Evolutionary conservation across 2,888 invertebrate species (phyloP), one percentile per base, ranked within the genome.

Genomic region (Pachycephus smyrnensis): DNA sequence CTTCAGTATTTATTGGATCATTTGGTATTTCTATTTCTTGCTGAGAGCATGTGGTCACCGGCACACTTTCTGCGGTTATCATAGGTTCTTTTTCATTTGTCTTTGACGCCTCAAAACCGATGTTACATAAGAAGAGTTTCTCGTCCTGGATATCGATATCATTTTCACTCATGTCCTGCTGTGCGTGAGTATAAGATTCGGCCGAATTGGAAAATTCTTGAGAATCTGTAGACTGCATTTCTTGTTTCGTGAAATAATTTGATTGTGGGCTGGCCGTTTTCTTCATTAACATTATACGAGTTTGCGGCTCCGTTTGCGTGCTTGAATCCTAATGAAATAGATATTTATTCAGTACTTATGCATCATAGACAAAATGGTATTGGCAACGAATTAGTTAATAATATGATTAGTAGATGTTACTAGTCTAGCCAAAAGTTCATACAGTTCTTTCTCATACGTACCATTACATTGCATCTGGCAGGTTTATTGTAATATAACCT

Each of bases 401-500:
- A 55, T 55, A 23, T 23, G 2, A 55, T 55, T 55, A 23, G 23
- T 55, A 23, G 55, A 55, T 55, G 3, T 55, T 55, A 55, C 55
- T 55, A 55, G 55, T 71, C 69, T 76, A 69, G 30, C 9, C 12
- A 55, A 68, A 68, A 31, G 12, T 55, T 75, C 15, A 1, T 55
- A 71, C 12, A 12, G 32, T 30, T 71, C 40, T 23, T 23, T 71
- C 68, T 68, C 30, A 73, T 76, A 83, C 85, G 79, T 86, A 91
- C 90, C 79, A 82, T 84, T 31, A 85, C 83, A 82, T 86, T 87
- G 78, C 81, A 83, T 80, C 84, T 88, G 4, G 84, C 80, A 73
- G 91, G 90, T 80, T 91, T 91, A 79, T 90, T 90, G 75, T 89
- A 91, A 79, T 88, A 88, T 79, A 91, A 85, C 79, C 91, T 82